Percentiles rank a stretch among this genome's conserved stretches.
These are phyloP conservation scores for Rhagoletis zephyria DNA, from an alignment of 1,140 invertebrate genomes.

Conservation along the genomic window DNA sequence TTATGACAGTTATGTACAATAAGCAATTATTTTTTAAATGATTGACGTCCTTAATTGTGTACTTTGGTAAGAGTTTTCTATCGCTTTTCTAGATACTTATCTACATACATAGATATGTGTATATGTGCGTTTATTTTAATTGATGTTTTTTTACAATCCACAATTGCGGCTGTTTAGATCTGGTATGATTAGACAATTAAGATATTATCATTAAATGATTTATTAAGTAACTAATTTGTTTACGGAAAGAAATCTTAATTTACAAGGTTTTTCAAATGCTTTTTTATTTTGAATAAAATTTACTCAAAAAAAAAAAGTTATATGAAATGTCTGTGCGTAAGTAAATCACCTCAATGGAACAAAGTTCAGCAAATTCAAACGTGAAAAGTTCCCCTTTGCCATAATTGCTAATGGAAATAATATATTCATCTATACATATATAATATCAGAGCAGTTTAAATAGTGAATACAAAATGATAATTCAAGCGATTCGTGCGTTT, in stretches of 20 bases:
- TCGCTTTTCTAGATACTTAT: not conserved
- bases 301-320: not conserved
- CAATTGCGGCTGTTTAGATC: not conserved
- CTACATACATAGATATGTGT: not conserved
- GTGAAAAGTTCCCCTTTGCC: not conserved
- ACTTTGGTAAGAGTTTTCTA: not conserved
- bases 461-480: not conserved
- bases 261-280: not conserved
- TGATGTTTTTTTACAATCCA: not conserved
- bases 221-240: conserved; percentile 29
- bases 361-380: not conserved
- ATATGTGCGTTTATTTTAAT: too few relatives aligned
- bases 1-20: too few relatives aligned
- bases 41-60: not conserved
- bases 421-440: not conserved
- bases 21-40: not conserved
- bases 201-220: not conserved
- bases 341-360: not conserved
- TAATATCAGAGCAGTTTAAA: not conserved
- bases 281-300: not conserved
- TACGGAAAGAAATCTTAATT: not conserved
- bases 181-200: conserved; percentile 23
- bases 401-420: conserved; percentile 9
- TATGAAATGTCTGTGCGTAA: not conserved
- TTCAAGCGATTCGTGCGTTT: not conserved